A percentile compares a stretch with the other conserved stretches of the same genome.
Conservation (phyloP, 23 tunicate genomes). For the Botrylloides violaceus region DNA sequence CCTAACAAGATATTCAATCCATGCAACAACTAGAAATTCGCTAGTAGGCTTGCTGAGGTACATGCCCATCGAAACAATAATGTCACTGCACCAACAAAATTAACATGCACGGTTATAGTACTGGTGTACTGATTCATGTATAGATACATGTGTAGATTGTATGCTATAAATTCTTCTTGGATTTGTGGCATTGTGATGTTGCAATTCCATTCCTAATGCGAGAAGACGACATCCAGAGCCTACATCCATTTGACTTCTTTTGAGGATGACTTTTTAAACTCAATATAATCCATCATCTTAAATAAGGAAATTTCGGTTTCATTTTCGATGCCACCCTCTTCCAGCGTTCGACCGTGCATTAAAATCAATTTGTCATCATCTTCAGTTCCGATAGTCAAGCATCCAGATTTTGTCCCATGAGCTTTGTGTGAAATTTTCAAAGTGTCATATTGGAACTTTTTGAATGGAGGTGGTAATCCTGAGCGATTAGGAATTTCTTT, state of each 20-base stretch:
- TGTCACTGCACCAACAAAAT: no score
- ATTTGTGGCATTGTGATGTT: no score
- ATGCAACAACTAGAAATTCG: no score
- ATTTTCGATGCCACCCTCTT: constrained; percentile 8
- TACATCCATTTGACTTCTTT: constrained; percentile 10
- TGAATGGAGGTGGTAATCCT: constrained; percentile 18
- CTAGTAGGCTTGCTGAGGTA: no score
- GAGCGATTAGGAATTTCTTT: background rate
- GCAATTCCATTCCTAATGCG: no score
- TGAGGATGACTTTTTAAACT: background rate
- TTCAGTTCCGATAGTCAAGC: background rate
- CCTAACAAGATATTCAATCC: no score
- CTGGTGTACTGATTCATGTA: no score
- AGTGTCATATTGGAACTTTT: constrained; percentile 11
- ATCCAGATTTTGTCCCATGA: constrained; percentile 15
- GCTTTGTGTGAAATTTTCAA: constrained; percentile 16
- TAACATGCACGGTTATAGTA: no score
- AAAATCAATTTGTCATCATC: constrained; percentile 17
- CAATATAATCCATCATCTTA: constrained; percentile 1
- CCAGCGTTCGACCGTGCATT: background rate
- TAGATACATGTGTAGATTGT: no score
- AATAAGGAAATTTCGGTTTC: constrained; percentile 15
- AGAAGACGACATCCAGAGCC: no score
- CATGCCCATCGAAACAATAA: no score
- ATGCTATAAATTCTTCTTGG: no score